Evolutionary conservation across 2,888 invertebrate species (phyloP), one percentile per base, ranked within the genome.

Genomic region (Sarcophaga caerulescens): DNA sequence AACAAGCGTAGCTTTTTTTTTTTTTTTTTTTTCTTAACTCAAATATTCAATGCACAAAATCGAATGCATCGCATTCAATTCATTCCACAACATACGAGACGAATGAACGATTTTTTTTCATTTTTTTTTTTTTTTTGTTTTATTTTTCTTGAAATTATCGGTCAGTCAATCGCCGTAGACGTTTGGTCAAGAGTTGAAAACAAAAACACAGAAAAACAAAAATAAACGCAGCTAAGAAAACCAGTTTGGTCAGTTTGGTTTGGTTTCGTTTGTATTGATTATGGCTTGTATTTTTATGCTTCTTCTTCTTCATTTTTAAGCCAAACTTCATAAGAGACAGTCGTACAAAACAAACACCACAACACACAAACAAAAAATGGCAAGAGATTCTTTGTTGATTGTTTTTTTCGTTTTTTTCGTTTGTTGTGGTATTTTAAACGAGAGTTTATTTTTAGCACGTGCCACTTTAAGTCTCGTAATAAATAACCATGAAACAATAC

Each of bases 371-470:
- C 6, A 35, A 35, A 35, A 35, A 35, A 8, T 35, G 35, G 35
- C 35, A 35, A 66, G 14, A 63, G 66, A 82, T 79, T 85, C 79
- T 85, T 85, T 73, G 60, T 82, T 65, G 35, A 35, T 35, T 35
- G 35, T 35, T 35, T 35, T 35, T 35, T 35, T 35, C 5, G 5
- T 25, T 25, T 3, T 3, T 6, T 8, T 35, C 3, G 35, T 68
- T 66, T 79, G 68, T 81, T 77, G 44, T 69, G 63, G 65, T 78
- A 68, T 79, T 82, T 74, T 63, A 66, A 71, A 78, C 44, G 65
- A 60, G 65, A 83, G 85, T 83, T 85, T 87, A 87, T 87, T 87
- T 84, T 84, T 87, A 87, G 84, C 87, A 87, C 87, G 87, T 87
- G 84, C 87, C 81, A 87, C 71, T 81, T 81, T 81, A 45, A 69